Conservation (phyloP, 2,113 vertebrate genomes). For the Psephotus haematonotus region DNA sequence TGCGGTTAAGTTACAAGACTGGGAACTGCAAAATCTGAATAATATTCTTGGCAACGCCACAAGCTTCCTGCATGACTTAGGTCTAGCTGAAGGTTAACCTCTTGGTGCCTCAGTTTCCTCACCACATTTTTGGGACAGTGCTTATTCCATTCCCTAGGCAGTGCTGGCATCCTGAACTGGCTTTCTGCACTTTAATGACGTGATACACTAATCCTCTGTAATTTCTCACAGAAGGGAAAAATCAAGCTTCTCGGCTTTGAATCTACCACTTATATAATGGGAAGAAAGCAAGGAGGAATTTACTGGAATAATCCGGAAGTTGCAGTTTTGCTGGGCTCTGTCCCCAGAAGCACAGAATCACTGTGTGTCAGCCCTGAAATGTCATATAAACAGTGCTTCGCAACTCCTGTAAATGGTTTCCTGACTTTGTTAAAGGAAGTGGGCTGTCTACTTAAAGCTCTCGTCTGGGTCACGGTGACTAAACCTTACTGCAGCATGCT, state of each 20-base stretch:
- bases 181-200: neutral
- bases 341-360: constrained; percentile 5
- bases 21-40: constrained; percentile 12
- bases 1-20: neutral
- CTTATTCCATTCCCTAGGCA: neutral
- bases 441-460: constrained; percentile 34
- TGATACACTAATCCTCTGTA: neutral
- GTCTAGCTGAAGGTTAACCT: neutral
- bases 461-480: constrained; percentile 54
- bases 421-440: constrained; percentile 52
- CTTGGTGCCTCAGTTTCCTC: constrained; percentile 34
- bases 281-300: neutral
- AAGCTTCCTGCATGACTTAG: neutral
- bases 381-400: constrained; percentile 24
- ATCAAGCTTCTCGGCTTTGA: neutral
- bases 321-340: neutral
- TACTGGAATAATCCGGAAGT: neutral
- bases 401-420: constrained; percentile 21
- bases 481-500: constrained; percentile 2
- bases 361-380: constrained; percentile 15
- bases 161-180: neutral
- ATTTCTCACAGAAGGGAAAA: neutral
- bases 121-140: neutral
- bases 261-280: neutral
- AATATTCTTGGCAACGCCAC: constrained; percentile 20